phyloP scores from a whole-genome alignment of 2,113 vertebrate genomes.

The Larimichthys polyactis region DNA sequence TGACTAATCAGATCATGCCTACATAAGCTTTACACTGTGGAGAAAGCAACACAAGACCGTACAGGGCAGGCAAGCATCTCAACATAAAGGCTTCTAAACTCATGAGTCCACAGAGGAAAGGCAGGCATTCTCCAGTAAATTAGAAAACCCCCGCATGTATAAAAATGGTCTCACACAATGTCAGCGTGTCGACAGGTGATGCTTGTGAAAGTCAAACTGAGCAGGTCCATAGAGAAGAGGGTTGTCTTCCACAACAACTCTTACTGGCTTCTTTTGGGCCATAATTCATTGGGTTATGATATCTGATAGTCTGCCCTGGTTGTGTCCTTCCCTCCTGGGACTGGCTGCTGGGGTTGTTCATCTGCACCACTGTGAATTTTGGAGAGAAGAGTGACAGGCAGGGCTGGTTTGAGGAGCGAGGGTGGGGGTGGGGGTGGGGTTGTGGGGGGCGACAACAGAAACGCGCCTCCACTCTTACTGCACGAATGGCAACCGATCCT shows the following conservation, averaged over 20 bases:
- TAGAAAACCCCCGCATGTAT: constrained; percentile 74
- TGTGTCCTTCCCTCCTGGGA: constrained; percentile 61
- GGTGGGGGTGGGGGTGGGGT: constrained; percentile 34
- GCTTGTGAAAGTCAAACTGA: constrained; percentile 60
- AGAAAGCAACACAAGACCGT: constrained; percentile 83
- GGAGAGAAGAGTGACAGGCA: constrained; percentile 65
- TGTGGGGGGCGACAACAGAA: constrained; percentile 32
- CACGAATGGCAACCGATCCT: constrained; percentile 90
- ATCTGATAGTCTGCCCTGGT: constrained; percentile 54
- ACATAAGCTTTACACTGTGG: constrained; percentile 81
- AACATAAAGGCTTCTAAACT: constrained; percentile 76
- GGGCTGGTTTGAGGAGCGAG: constrained; percentile 61
- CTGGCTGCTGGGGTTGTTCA: constrained; percentile 65
- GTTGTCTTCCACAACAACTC: constrained; percentile 32
- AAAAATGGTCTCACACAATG: constrained; percentile 68
- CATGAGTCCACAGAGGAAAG: constrained; percentile 72
- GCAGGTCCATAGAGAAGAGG: constrained; percentile 60
- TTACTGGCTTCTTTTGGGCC: constrained; percentile 52
- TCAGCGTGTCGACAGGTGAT: constrained; percentile 57
- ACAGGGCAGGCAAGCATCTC: constrained; percentile 84
- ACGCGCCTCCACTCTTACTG: constrained; percentile 66
- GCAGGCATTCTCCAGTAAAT: constrained; percentile 77
- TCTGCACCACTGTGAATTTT: constrained; percentile 51
- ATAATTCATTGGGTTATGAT: constrained; percentile 48
- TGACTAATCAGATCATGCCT: constrained; percentile 81